Evolutionary conservation across 1,140 invertebrate species (phyloP), one percentile per base, ranked within the genome.

Genomic region (Anastrepha obliqua): DNA sequence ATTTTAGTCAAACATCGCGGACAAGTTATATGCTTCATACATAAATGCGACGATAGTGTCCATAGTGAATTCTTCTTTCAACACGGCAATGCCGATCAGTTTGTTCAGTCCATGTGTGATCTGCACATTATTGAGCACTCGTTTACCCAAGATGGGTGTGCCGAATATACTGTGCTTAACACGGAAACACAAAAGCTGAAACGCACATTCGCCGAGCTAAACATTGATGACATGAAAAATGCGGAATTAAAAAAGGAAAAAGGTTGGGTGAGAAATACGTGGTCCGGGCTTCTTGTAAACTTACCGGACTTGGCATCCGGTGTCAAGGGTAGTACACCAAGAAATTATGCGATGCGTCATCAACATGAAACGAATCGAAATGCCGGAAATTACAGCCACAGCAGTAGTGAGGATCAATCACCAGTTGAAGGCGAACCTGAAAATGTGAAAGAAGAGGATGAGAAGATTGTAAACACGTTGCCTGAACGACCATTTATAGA

Each of bases 31-130:
- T 95, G 96, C 78, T 95, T 97, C 89, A 95, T 95, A 88, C 95
- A 96, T 11, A 96, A 96, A 90, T 87, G 86, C 4, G 96, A 97
- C 91, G 96, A 96, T 13, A 95, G 96, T 0, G 95, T 95, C 88
- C 96, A 97, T 89, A 96, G 96, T 88, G 96, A 96, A 17, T 96
- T 97, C 90, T 96, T 97, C 90, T 98, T 98, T 93, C 97, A 98
- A 92, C 95, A 97, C 90, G 97, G 96, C 11, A 97, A 97, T 89
- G 97, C 97, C 8, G 96, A 97, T 90, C 95, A 95, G 88, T 96
- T 98, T 91, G 94, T 98, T 9, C 94, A 95, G 47, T 94, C 95
- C 64, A 93, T 97, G 20, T 96, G 96, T 89, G 89, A 92, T 39
- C 88, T 89, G 47, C 92, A 93, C 86, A 89, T 93, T 39, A 91